Conservation (phyloP, 2,113 vertebrate genomes). For the Tetrao urogallus region DNA sequence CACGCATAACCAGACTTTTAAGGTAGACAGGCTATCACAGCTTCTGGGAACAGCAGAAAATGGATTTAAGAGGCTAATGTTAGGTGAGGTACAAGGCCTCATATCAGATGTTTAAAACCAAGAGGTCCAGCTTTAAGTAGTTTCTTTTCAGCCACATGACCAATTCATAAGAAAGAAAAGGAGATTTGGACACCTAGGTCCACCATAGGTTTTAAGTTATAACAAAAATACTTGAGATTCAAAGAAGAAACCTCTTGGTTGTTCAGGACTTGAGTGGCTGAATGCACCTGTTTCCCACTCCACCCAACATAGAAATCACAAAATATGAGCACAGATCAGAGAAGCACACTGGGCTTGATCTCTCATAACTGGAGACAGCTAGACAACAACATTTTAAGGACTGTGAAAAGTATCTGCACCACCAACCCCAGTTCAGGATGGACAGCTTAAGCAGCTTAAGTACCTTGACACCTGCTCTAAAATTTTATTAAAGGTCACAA, state of each 20-base stretch:
- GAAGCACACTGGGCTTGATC: not conserved
- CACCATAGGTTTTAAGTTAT: not conserved
- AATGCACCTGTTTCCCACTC: not conserved
- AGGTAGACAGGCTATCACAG: accelerated
- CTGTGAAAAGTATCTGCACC: not conserved
- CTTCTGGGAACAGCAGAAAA: not conserved
- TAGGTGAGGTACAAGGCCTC: not conserved
- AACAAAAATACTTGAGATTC: not conserved
- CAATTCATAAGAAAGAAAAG: not conserved
- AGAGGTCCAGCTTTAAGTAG: not conserved
- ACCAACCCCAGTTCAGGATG: not conserved
- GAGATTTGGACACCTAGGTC: not conserved
- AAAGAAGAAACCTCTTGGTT: not conserved
- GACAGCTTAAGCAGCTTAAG: not conserved
- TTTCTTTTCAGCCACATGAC: not conserved
- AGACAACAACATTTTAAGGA: not conserved
- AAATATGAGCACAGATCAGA: not conserved
- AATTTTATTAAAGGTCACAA: not conserved
- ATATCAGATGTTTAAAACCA: not conserved
- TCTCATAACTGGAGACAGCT: not conserved
- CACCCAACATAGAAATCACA: not conserved
- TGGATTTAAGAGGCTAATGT: not conserved
- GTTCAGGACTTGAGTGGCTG: not conserved
- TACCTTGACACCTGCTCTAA: not conserved
- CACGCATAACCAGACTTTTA: accelerated